These are phyloP conservation scores for Blomia tropicalis DNA, from an alignment of 2,888 invertebrate genomes.

Conservation along the genomic window DNA sequence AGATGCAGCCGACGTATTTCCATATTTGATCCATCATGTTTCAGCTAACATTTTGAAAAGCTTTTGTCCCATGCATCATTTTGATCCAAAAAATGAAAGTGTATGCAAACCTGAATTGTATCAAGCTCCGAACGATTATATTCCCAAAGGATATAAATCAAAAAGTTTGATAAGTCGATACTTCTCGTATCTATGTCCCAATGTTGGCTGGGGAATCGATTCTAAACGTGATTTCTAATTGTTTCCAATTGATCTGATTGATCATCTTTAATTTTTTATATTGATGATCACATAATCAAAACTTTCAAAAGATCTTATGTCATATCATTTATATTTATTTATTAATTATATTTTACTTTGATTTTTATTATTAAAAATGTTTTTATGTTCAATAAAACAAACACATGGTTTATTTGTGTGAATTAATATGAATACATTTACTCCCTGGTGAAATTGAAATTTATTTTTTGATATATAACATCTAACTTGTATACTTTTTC, in stretches of 20 bases:
- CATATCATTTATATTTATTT: too few species aligned
- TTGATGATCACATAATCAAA: too few species aligned
- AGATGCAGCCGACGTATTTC: background rate
- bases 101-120: background rate
- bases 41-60: background rate
- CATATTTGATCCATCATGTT: background rate
- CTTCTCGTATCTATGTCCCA: conserved; percentile 6
- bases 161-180: conserved; percentile 5
- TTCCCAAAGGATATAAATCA: background rate
- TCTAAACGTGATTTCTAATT: background rate
- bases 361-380: too few species aligned
- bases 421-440: too few species aligned
- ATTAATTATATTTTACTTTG: too few species aligned
- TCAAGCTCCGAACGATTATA: background rate
- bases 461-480: too few species aligned
- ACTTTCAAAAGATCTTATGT: too few species aligned
- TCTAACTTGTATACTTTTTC: too few species aligned
- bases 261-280: background rate
- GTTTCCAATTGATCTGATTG: background rate
- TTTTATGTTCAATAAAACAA: too few species aligned
- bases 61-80: background rate
- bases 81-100: background rate
- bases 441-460: too few species aligned
- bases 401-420: too few species aligned
- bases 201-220: background rate